Base-by-base conservation (phyloP, 1,140 invertebrate species). In the Maniola jurtina region DNA sequence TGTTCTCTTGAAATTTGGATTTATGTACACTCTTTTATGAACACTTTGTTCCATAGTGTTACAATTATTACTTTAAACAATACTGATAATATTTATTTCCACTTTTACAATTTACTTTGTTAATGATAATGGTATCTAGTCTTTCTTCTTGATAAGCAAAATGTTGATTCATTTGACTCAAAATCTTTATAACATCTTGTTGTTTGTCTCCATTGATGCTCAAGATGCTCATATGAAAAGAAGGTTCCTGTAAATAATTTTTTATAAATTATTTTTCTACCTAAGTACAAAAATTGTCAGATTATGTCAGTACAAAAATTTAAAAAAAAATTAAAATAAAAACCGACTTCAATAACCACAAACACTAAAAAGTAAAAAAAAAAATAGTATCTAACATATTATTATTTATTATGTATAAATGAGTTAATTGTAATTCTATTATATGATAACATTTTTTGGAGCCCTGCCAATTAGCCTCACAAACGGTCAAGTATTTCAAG, bases 181-280 rank as follows among this genome's bases (percentile, higher is more conserved):
- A 61, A 60, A 75, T 70, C 57, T 57, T 72, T 55, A 58, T 82
- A 36, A 95, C 77, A 67, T 89, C 81, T 8, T 86, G 73, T 71
- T 89, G 84, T 64, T 92, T 80, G 83, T 95, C 91, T 8, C 94
- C 95, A 68, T 94, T 81, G 54, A 91, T 91, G 93, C 94, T 95
- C 6, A 93, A 81, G 62, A 95, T 90, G 79, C 94, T 95, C 64
- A 95, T 91, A 71, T 96, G 95, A 86, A 94, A 95, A 8, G 94
- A 95, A 55, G 93, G 93, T 78, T 94, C 90, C 94, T 95, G 73
- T 90, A 86, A 88, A 59, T 83, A 73, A 25, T 25, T 25, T 25
- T 25, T 25, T 25, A 25, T 25, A 25, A 71, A 69, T 57, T 62
- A 47, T 48, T 42, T 42, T 10, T 42, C 13, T 42, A 42, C 13